phyloP scores from a whole-genome alignment of 2,113 vertebrate genomes.

The Macrotus californicus region DNA sequence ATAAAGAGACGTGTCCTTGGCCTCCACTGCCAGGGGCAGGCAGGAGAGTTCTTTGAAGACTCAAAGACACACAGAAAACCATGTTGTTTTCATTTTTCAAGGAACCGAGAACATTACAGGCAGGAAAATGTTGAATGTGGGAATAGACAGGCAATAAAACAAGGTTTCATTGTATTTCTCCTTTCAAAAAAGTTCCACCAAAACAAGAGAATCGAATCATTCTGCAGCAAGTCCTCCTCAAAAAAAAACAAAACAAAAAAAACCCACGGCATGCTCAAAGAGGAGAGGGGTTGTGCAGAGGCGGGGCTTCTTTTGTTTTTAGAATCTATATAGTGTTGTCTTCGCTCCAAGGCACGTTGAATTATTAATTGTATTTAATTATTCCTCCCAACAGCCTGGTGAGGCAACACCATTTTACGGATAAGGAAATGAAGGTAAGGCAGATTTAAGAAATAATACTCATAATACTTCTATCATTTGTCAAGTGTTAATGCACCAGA shows the following conservation, averaged over 20 bases:
- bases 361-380: slow-evolving; percentile 31
- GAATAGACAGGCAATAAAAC: slow-evolving; percentile 1
- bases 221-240: background rate
- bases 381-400: background rate
- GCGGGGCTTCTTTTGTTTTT: background rate
- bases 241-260: background rate
- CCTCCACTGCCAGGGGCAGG: background rate
- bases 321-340: background rate
- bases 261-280: background rate
- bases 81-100: slow-evolving; percentile 58
- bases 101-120: slow-evolving; percentile 8
- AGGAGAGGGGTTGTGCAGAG: background rate
- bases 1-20: background rate
- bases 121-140: slow-evolving; percentile 29
- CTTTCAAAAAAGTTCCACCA: slow-evolving; percentile 7
- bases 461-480: background rate
- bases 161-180: slow-evolving; percentile 49
- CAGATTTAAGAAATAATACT: background rate
- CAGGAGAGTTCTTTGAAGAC: slow-evolving; percentile 38
- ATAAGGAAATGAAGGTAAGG: background rate
- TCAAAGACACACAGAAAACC: background rate
- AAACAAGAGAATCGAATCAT: slow-evolving; percentile 46
- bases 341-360: background rate
- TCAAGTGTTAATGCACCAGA: background rate
- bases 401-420: background rate